These are phyloP conservation scores for Dendrolimus punctatus DNA, from an alignment of 1,140 invertebrate genomes.

Conservation along the genomic window DNA sequence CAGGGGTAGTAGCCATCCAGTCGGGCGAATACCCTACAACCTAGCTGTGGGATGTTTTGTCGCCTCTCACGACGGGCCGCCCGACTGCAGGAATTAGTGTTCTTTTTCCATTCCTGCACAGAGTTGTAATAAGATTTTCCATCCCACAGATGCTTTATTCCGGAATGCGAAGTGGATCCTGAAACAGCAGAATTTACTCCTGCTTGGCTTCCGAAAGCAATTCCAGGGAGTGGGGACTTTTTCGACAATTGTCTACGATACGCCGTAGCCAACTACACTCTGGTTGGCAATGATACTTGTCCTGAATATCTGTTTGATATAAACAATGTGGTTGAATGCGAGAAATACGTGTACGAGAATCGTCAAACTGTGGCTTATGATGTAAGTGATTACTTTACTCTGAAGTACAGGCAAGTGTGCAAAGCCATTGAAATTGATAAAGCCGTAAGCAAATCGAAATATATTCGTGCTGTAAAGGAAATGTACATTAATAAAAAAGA, in stretches of 20 bases:
- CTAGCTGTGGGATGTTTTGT: too few species aligned
- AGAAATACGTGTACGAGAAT: conserved; percentile 46
- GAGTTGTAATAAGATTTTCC: background rate
- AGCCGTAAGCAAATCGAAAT: too few species aligned
- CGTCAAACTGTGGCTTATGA: conserved; percentile 53
- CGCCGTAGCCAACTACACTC: conserved; percentile 17
- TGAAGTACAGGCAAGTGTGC: too few species aligned
- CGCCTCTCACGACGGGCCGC: too few species aligned
- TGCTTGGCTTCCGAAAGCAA: conserved; percentile 43
- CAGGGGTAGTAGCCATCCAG: too few species aligned
- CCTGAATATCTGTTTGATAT: conserved; percentile 39
- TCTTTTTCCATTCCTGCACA: background rate
- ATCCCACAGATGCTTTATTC: conserved; percentile 41
- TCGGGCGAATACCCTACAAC: too few species aligned
- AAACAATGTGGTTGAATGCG: conserved; percentile 27
- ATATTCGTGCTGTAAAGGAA: too few species aligned
- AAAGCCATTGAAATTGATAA: too few species aligned
- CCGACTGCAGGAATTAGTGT: background rate
- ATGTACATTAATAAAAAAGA: too few species aligned
- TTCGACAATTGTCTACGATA: conserved; percentile 48
- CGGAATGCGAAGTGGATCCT: conserved; percentile 44
- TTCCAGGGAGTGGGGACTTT: conserved; percentile 26
- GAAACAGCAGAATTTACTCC: conserved; percentile 32
- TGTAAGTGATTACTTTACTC: conserved; percentile 44
- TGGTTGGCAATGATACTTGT: conserved; percentile 23